A percentile compares a stretch with the other conserved stretches of the same genome.
Conservation (phyloP, 2,113 vertebrate genomes). For the Emberiza fucata region DNA sequence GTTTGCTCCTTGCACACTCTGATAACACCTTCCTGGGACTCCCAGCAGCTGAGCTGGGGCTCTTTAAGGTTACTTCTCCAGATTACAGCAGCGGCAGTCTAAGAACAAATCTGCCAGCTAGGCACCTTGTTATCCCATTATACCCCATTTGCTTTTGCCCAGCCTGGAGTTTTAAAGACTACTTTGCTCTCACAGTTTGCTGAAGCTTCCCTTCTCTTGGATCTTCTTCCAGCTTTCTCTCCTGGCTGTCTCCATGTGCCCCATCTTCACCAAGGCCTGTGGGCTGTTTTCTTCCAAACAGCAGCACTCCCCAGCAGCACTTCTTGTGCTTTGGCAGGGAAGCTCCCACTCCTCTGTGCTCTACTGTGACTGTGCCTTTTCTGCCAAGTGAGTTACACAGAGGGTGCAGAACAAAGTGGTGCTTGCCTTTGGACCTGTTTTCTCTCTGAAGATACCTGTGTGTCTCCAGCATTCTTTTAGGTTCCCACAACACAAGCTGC, state of each 20-base stretch:
- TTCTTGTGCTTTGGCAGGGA: neutral
- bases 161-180: neutral
- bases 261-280: neutral
- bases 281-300: neutral
- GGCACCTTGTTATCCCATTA: neutral
- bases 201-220: neutral
- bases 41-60: neutral
- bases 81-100: neutral
- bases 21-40: fast-evolving
- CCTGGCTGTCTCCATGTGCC: neutral
- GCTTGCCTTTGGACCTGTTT: neutral
- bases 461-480: neutral
- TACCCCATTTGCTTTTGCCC: neutral
- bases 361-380: neutral
- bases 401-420: neutral
- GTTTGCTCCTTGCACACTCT: neutral
- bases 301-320: neutral
- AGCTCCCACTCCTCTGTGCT: neutral
- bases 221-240: neutral
- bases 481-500: neutral
- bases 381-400: neutral
- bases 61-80: neutral
- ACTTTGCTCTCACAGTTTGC: neutral
- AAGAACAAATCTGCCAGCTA: neutral
- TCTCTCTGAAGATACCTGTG: neutral